Evolutionary conservation across 1,140 invertebrate species (phyloP).

Genomic region (Fopius arisanus): DNA sequence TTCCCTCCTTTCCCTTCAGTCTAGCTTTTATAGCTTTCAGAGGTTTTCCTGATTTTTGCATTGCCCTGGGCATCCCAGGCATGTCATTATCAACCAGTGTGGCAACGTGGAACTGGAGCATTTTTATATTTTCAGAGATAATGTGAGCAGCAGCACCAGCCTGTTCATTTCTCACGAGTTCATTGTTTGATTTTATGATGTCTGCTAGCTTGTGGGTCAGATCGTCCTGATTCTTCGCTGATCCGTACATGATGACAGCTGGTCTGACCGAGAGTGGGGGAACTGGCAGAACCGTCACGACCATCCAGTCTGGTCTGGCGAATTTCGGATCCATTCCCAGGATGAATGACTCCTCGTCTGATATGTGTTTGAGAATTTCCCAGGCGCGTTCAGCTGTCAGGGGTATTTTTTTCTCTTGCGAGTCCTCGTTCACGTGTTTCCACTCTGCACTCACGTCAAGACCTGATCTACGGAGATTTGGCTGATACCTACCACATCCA

Average conservation of each 20-base stretch:
- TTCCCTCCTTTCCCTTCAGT: conserved; percentile 94
- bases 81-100: conserved; percentile 99
- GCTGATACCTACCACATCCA: conserved; percentile 97
- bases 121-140: conserved; percentile 95
- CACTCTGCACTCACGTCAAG: conserved; percentile 95
- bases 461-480: conserved; percentile 86
- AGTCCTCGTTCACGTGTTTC: conserved; percentile 98
- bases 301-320: conserved; percentile 99
- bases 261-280: conserved; percentile 93
- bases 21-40: conserved; percentile 96
- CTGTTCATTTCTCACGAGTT: conserved; percentile 93
- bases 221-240: conserved; percentile 98
- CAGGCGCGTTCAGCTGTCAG: conserved; percentile 94
- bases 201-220: conserved; percentile 98
- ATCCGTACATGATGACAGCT: conserved; percentile 99
- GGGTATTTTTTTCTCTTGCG: conserved; percentile 93
- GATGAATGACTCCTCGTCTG: conserved; percentile 96
- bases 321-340: conserved; percentile 96
- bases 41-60: conserved; percentile 99
- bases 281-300: conserved; percentile 95
- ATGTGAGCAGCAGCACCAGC: conserved; percentile 97
- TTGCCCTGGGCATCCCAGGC: conserved; percentile 95
- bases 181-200: conserved; percentile 99
- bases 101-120: conserved; percentile 98
- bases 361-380: conserved; percentile 97